These are phyloP conservation scores for Drosophila setosimentum DNA, from an alignment of 2,888 invertebrate species.

Conservation along the genomic window DNA sequence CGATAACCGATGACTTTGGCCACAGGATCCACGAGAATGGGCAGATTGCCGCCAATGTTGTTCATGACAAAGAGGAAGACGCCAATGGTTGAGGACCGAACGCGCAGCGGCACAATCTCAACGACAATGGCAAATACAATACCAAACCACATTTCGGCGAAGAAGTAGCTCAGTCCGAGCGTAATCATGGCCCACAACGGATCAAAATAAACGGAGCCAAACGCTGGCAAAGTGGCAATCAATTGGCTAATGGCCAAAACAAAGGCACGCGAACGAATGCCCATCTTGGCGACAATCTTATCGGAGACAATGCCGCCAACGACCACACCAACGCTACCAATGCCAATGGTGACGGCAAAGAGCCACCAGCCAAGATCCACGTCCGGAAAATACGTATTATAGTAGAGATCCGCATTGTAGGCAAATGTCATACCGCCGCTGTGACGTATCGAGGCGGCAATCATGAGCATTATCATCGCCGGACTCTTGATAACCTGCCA, in stretches of 20 bases:
- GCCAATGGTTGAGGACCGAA: conserved; percentile 94
- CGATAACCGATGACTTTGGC: conserved; percentile 93
- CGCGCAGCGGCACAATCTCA: conserved; percentile 93
- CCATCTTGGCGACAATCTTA: conserved; percentile 94
- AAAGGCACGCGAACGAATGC: conserved; percentile 92
- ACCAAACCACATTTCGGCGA: conserved; percentile 98
- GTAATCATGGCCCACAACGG: conserved; percentile 95
- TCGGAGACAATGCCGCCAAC: conserved; percentile 92
- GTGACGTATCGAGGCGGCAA: conserved; percentile 95
- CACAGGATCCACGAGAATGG: conserved; percentile 94
- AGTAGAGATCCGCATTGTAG: conserved; percentile 95
- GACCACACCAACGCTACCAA: conserved; percentile 90
- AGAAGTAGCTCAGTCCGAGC: conserved; percentile 94
- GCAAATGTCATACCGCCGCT: conserved; percentile 96
- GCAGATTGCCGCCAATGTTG: conserved; percentile 95
- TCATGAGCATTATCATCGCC: conserved; percentile 91
- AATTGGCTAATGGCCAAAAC: conserved; percentile 93
- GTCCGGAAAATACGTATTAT: conserved; percentile 94
- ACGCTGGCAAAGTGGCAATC: conserved; percentile 93
- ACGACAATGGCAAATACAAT: conserved; percentile 96
- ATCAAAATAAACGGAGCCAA: conserved; percentile 93
- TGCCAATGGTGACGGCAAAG: conserved; percentile 94
- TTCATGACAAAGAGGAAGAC: conserved; percentile 96
- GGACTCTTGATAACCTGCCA: conserved; percentile 93
- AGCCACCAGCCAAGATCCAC: conserved; percentile 96